Base-by-base conservation (phyloP, 92 coral and sea anemone genomes). In the Parazoanthus darwini region DNA sequence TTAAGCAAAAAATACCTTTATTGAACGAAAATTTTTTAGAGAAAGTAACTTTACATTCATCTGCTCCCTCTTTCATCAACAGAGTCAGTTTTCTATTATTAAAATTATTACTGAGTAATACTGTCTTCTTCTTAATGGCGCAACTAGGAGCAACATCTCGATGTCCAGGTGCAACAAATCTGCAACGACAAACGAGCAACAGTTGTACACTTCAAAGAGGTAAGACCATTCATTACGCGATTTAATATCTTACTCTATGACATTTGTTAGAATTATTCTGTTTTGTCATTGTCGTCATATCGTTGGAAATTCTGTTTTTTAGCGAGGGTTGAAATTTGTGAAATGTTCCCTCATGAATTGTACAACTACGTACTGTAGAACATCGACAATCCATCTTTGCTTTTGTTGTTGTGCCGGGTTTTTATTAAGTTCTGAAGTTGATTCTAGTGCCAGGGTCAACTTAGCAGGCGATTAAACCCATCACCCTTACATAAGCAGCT, bases 261-360 rank as follows among this genome's bases (percentile, higher is more conserved):
- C 13, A 3, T 54, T 11, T 51, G 58, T 14, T 54, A 63, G 20
- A 63, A 23, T 63, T 63, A 2, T 14, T 20, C 15, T 63, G 70
- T 23, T 63, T 63, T 63, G 26, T 5, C 26, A 0, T 63, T 58
- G 66, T 58, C 51, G 25, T 58, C 59, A 25, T 82, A 75, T 13
- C 82, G 82, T 42, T 82, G 76, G 78, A 75, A 43, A 15, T 4
- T 36, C 50, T 75, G 44, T 48, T 48, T 26, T 39, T 74, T 74
- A 10, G 44, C 1, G 39, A 33, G 18, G 16, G 15, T 22, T 74
- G 1, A 39, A 33, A 14, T 74, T 33, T 74, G 20, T 8, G 88
- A 88, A 66, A 83, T 7, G 9, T n/a, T 46, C 35, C 8, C 14
- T 3, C 14, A 43, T 51, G 85, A 26, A 23, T 16, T 36, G 22